phyloP scores from a whole-genome alignment of 2,113 vertebrate genomes.

The Acanthochromis polyacanthus region DNA sequence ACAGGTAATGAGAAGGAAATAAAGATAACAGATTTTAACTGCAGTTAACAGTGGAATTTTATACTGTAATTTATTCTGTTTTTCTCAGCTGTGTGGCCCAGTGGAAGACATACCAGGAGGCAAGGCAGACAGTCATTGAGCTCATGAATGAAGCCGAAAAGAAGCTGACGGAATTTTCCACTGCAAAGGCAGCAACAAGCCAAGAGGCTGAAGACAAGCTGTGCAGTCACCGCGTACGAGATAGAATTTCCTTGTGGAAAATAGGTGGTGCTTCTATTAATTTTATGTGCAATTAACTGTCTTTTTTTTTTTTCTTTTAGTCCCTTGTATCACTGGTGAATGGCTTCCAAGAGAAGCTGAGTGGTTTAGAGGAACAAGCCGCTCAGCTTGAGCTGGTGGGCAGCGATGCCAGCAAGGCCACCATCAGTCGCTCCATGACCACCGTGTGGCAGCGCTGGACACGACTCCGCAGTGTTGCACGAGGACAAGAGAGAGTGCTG shows the following conservation, averaged over 20 bases:
- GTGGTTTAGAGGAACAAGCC: constrained; percentile 90
- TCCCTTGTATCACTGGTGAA: constrained; percentile 89
- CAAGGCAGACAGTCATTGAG: constrained; percentile 92
- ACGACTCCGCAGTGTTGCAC: constrained; percentile 89
- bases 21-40: neutral
- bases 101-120: constrained; percentile 92
- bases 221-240: constrained; percentile 88
- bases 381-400: constrained; percentile 89
- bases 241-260: neutral
- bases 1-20: constrained; percentile 83
- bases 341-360: constrained; percentile 93
- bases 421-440: constrained; percentile 93
- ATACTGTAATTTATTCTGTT: constrained; percentile 27
- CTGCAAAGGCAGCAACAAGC: constrained; percentile 88
- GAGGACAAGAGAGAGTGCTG: constrained; percentile 93
- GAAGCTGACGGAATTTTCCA: constrained; percentile 94
- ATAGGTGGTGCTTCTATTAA: neutral
- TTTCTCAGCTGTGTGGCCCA: constrained; percentile 88
- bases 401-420: constrained; percentile 92
- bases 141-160: constrained; percentile 96
- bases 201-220: constrained; percentile 91
- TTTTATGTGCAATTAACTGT: neutral
- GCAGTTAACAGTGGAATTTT: neutral
- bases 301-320: constrained; percentile 75
- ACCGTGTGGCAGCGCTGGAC: constrained; percentile 98